Percentiles rank a stretch among this genome's conserved stretches.
Conservation (phyloP, 23 tunicate species). For the Styela plicata region DNA sequence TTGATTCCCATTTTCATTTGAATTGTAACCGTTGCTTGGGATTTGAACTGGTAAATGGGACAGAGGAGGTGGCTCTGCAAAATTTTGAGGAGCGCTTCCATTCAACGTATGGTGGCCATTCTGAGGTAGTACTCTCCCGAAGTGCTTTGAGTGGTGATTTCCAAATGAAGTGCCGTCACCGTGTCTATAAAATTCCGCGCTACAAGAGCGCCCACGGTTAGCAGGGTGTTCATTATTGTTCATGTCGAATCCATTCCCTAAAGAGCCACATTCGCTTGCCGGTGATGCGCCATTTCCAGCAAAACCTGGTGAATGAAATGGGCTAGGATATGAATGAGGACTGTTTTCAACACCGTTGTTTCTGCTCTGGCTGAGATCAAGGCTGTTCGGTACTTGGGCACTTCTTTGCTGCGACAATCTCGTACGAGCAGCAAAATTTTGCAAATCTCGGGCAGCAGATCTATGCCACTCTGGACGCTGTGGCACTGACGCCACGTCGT, state of each 20-base stretch:
- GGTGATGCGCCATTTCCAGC: neutral
- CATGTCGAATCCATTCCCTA: neutral
- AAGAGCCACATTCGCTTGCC: slow-evolving; percentile 7
- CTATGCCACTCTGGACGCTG: slow-evolving; percentile 12
- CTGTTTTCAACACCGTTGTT: neutral
- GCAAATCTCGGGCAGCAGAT: slow-evolving; percentile 24
- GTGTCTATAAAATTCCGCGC: slow-evolving; percentile 18
- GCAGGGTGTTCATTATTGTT: neutral
- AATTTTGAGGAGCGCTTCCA: neutral
- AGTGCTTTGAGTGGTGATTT: neutral
- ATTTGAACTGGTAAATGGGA: slow-evolving; percentile 23
- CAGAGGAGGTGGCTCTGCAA: slow-evolving; percentile 25
- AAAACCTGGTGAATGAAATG: slow-evolving; percentile 1
- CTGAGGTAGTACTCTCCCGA: neutral
- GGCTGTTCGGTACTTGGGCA: slow-evolving; percentile 11
- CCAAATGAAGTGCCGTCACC: neutral
- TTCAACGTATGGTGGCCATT: neutral
- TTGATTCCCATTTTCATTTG: neutral
- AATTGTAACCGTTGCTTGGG: neutral
- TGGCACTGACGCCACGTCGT: neutral
- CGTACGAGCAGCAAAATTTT: slow-evolving; percentile 20
- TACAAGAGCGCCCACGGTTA: slow-evolving; percentile 19
- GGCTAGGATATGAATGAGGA: slow-evolving; percentile 3
- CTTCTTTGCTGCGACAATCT: neutral
- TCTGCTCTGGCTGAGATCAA: neutral